Evolutionary conservation across 2,113 vertebrate species (phyloP).

Genomic region (Clarias batrachus): DNA sequence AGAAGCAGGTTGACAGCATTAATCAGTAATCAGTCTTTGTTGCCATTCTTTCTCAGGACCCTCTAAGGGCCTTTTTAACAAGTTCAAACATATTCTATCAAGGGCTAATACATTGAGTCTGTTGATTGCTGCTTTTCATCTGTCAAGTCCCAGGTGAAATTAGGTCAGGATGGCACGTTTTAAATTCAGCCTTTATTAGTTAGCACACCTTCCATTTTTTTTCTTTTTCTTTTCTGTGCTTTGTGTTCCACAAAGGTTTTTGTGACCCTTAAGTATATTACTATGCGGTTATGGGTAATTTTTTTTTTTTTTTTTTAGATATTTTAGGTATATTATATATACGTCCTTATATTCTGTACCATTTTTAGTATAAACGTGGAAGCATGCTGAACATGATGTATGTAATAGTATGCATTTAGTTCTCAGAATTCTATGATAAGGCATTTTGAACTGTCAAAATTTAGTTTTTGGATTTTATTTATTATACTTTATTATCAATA

Average conservation of each 20-base stretch:
- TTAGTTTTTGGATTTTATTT: neutral
- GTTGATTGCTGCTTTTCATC: conserved; percentile 58
- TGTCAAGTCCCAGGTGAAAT: conserved; percentile 58
- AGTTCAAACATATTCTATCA: conserved; percentile 53
- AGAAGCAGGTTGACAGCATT: conserved; percentile 42
- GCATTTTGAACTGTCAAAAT: neutral
- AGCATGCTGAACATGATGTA: neutral
- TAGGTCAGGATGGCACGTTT: conserved; percentile 55
- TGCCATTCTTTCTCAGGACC: conserved; percentile 38
- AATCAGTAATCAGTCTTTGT: conserved; percentile 52
- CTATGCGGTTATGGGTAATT: neutral
- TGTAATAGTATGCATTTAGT: neutral
- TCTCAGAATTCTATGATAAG: neutral
- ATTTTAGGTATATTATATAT: too few species aligned
- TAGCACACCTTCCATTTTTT: conserved; percentile 23
- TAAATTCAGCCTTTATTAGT: conserved; percentile 32
- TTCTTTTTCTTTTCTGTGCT: conserved; percentile 37
- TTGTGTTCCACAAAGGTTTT: neutral
- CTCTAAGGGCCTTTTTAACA: conserved; percentile 46
- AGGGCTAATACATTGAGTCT: conserved; percentile 46
- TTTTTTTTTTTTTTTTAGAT: neutral
- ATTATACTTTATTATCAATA: neutral
- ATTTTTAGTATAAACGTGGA: neutral
- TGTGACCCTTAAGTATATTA: neutral
- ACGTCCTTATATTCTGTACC: neutral